Base-by-base conservation (phyloP, 2,888 invertebrate species). In the Drosophila pseudotakahashii region DNA sequence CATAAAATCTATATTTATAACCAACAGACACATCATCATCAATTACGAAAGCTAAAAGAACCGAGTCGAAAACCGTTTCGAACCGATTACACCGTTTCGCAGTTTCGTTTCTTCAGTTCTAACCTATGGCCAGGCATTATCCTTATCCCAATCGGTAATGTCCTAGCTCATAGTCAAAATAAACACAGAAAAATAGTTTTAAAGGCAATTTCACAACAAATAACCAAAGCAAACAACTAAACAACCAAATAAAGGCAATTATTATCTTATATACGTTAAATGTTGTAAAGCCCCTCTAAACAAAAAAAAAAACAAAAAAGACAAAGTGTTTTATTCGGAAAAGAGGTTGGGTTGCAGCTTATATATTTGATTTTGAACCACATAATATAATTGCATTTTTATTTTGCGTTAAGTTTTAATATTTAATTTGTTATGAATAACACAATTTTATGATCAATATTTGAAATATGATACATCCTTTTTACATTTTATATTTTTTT, bases 221-320 rank as follows among this genome's bases (percentile, higher is more conserved):
- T 45, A 58, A 72, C 41, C 47, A 45, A 39, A 37, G 13, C n/a
- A 47, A 59, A 26, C 41, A 44, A 71, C 67, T 57, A 73, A 61
- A 51, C 64, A 73, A 62, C 63, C 80, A 79, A 76, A 19, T 67
- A 77, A 75, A 84, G 60, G 53, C 41, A 60, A 60, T 44, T 71
- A 70, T 32, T 71, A 89, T 81, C 75, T 88, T 82, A 83, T 88
- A 89, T 84, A 76, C 89, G 89, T 89, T 89, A 80, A 83, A 88
- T 89, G 89, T 89, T 89, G 89, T 89, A 89, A 89, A 88, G 82
- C 84, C 86, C 81, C 80, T 81, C 79, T 76, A 80, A 79, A 71
- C 55, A 63, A 54, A 54, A 42, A 41, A 47, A 37, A 41, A 48
- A 51, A 45, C 34, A 32, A 13, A 30, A 1, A 26, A 26, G 7